Percentiles rank a stretch among this genome's conserved stretches.
Evolutionary conservation across 2,888 invertebrate genomes (phyloP).

Genomic region (Eumacrocentrus americanus): DNA sequence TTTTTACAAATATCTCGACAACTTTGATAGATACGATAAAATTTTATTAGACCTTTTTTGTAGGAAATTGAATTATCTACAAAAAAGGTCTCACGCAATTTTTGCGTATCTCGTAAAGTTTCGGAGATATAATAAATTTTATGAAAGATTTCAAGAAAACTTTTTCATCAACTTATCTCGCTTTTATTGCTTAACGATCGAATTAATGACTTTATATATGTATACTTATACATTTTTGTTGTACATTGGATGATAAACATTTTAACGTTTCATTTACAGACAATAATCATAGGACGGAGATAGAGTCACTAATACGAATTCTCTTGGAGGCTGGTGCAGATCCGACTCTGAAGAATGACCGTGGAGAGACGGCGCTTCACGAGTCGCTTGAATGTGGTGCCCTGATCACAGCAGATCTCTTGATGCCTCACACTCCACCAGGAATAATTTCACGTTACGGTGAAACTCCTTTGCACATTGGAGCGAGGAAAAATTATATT

Average conservation of each 20-base stretch:
- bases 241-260: no score
- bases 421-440: conserved; percentile 44
- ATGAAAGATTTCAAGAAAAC: no score
- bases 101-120: no score
- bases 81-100: no score
- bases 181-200: no score
- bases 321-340: conserved; percentile 56
- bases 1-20: no score
- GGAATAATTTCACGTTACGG: conserved; percentile 52
- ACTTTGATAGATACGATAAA: no score
- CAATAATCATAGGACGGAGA: conserved; percentile 44
- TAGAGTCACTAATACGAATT: conserved; percentile 47
- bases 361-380: conserved; percentile 58
- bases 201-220: no score
- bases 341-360: conserved; percentile 54
- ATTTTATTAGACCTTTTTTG: background rate
- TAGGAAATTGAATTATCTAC: no score
- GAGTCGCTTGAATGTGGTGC: conserved; percentile 51
- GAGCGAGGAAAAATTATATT: conserved; percentile 52
- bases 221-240: no score
- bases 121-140: no score
- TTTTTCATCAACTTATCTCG: no score
- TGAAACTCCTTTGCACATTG: conserved; percentile 57
- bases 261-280: conserved; percentile 34
- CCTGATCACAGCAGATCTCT: conserved; percentile 44